These are phyloP conservation scores for Hesperia comma DNA, from an alignment of 2,888 invertebrate species.

Conservation along the genomic window DNA sequence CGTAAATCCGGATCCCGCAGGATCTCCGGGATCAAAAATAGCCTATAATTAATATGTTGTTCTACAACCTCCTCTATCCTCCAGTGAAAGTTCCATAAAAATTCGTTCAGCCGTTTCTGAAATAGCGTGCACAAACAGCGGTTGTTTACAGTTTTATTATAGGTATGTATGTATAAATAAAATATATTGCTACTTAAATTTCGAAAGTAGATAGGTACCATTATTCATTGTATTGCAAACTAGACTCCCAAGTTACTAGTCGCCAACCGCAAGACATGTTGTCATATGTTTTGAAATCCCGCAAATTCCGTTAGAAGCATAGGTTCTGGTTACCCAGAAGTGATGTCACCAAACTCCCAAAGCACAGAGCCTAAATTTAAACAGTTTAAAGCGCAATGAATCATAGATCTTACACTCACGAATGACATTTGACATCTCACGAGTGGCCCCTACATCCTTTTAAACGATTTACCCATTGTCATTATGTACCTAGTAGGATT, in stretches of 20 bases:
- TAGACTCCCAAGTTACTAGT: conserved; percentile 5
- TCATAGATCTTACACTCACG: conserved; percentile 60
- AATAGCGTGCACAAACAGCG: no score
- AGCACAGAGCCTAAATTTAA: conserved; percentile 40
- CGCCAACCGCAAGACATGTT: conserved; percentile 19
- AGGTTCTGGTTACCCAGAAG: conserved; percentile 20
- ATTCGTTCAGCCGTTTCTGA: no score
- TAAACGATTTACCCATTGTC: conserved; percentile 68
- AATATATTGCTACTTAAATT: background rate
- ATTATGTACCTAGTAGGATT: conserved; percentile 46
- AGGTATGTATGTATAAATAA: no score
- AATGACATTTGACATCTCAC: conserved; percentile 64
- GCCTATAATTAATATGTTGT: no score
- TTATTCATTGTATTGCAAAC: conserved; percentile 25
- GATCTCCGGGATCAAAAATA: no score
- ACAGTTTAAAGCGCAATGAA: conserved; percentile 46
- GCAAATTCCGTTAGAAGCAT: conserved; percentile 8
- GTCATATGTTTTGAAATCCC: conserved; percentile 21
- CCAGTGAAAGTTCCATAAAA: no score
- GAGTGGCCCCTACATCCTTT: conserved; percentile 53
- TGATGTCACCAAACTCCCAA: conserved; percentile 38
- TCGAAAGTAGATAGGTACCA: background rate
- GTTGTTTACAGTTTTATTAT: no score
- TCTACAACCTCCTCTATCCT: no score
- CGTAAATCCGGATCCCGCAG: no score